Evolutionary conservation across 2,888 invertebrate species (phyloP), one percentile per base, ranked within the genome.

Genomic region (Cataglyphis cursor): DNA sequence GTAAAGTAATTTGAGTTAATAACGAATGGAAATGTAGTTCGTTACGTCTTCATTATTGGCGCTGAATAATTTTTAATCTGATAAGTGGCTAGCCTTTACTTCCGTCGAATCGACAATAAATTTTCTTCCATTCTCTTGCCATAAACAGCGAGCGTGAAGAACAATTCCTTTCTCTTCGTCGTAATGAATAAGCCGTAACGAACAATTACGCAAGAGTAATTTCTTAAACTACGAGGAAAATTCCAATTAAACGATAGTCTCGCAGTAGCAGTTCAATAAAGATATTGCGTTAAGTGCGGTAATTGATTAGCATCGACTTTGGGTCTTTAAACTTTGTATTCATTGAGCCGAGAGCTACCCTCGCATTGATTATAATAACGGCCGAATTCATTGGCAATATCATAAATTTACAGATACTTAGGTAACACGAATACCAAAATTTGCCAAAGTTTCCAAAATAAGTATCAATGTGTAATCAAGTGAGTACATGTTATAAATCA

Each of bases 141-240:
- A 78, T 72, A 80, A 80, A 80, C 44, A 80, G 73, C 59, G 61
- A 72, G n/a, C n/a, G 57, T n/a, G 57, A 18, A 61, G 31, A 51
- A 18, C 72, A 51, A 82, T 74, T 81, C 57, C 64, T 75, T 41
- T 38, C 62, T 51, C 51, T 24, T 54, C 35, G 24, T 78, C 83
- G 28, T 86, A 86, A 86, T 61, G 82, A 86, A 88, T 82, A 74
- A 61, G 54, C 72, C 82, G 70, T 81, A 66, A 70, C 82, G 86
- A 82, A 81, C 88, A 89, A 86, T 89, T 85, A 85, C 70, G 83
- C 54, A 62, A 48, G 68, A 88, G 81, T 88, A 85, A 89, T 89
- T 85, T 83, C 89, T 87, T 85, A 83, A 89, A 85, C 82, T 82
- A 57, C 72, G 59, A 31, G 61, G 81, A 83, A 88, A 85, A 88